Evolutionary conservation across 2,113 vertebrate species (phyloP).

Genomic region (Cavia porcellus): DNA sequence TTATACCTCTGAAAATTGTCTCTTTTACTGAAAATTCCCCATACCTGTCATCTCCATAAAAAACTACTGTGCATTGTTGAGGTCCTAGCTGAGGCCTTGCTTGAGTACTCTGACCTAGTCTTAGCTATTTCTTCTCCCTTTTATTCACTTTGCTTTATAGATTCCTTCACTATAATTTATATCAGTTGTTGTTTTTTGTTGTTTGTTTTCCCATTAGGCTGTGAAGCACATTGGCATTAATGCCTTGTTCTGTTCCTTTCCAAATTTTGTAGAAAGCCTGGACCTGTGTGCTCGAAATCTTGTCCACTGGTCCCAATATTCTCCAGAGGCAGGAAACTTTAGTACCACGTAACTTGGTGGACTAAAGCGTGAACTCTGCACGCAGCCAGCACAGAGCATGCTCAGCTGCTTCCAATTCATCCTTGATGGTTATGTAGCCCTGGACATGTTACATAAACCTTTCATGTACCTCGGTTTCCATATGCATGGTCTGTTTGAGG

Average conservation of each 20-base stretch:
- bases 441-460: background rate
- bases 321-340: background rate
- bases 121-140: background rate
- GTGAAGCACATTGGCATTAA: background rate
- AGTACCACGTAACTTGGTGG: background rate
- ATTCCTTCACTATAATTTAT: background rate
- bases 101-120: fast-evolving
- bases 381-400: background rate
- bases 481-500: background rate
- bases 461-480: fast-evolving
- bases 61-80: fast-evolving
- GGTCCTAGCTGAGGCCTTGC: background rate
- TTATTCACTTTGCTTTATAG: background rate
- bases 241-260: background rate
- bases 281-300: background rate
- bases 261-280: background rate
- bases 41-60: no score
- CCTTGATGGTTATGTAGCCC: no score
- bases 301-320: no score
- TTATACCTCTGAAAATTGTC: background rate
- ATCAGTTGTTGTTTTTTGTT: background rate
- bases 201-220: background rate
- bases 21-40: background rate
- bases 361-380: background rate
- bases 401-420: background rate